Evolutionary conservation across 2,888 invertebrate genomes (phyloP).

Genomic region (Electrophaes corylata): DNA sequence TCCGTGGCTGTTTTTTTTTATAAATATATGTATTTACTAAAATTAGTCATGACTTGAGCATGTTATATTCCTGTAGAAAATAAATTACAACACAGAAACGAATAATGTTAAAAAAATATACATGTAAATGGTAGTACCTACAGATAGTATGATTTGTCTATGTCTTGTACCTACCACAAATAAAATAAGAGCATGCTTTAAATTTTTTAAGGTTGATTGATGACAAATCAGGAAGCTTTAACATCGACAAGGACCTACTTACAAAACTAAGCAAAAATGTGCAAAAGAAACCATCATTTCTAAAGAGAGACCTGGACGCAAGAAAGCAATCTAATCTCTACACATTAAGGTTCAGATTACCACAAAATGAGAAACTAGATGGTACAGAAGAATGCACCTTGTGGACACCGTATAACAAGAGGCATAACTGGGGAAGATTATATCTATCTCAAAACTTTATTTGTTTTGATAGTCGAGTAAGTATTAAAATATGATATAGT

Average conservation of each 20-base stretch:
- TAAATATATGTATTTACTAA: too few species aligned
- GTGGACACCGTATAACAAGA: constrained; percentile 98
- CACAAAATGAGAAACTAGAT: constrained; percentile 95
- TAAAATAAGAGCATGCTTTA: too few species aligned
- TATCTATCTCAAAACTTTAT: constrained; percentile 97
- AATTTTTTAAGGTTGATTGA: constrained; percentile 90
- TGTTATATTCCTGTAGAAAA: too few species aligned
- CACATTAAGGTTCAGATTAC: constrained; percentile 92
- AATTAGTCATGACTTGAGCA: too few species aligned
- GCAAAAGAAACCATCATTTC: constrained; percentile 94
- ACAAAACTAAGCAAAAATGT: constrained; percentile 94
- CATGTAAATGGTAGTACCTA: too few species aligned
- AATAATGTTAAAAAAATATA: too few species aligned
- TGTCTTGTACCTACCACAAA: too few species aligned
- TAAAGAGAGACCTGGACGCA: constrained; percentile 97
- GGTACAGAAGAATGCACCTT: constrained; percentile 96
- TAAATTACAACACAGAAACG: too few species aligned
- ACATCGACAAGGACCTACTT: constrained; percentile 93
- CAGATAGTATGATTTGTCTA: too few species aligned
- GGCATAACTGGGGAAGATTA: constrained; percentile 93
- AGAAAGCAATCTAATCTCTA: constrained; percentile 97
- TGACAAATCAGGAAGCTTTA: constrained; percentile 93
- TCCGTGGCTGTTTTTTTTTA: too few species aligned
- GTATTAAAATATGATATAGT: constrained; percentile 42
- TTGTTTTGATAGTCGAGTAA: constrained; percentile 97